Base-by-base conservation (phyloP, 37 sponge, comb jelly and placozoan species). In the Bolinopsis microptera region DNA sequence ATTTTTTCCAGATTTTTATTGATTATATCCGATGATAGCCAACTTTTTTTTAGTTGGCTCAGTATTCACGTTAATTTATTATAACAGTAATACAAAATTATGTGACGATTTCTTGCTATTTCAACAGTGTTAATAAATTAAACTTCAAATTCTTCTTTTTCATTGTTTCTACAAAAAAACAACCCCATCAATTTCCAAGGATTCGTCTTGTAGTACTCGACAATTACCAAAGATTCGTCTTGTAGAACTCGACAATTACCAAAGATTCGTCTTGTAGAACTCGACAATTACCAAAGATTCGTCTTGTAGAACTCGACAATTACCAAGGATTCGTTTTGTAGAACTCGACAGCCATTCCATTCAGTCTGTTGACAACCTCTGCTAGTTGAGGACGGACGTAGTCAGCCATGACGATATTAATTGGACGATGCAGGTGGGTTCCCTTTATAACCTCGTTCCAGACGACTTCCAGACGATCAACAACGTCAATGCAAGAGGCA, bases 91-190 rank as follows among this genome's bases (percentile, higher is more conserved):
- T 70, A 70, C 5, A 70, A 8, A 70, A 28, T 22, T 28, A 70
- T 70, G 74, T 70, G 74, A 70, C 74, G 74, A 70, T 70, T 70
- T 61, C 9, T 70, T 70, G 61, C 13, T 48, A 48, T 48, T 48
- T 48, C 61, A 48, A 48, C 61, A 48, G 61, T 48, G 61, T 48
- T 48, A 48, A 48, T 48, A 48, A 48, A 48, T 48, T 48, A 48
- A 48, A 48, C 61, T 18, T 5, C 61, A 48, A 48, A 48, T 13
- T 48, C 61, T 48, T 5, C 5, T 18, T 48, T 48, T 48, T 13
- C 5, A 48, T 48, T 13, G 61, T 48, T 13, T 48, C 13, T 48
- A 48, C 61, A 18, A 18, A 48, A 48, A 48, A 48, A 48, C n/a
- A n/a, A n/a, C n/a, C n/a, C n/a, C n/a, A n/a, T n/a, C n/a, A n/a